Evolutionary conservation across 2,888 invertebrate genomes (phyloP), one percentile per base, ranked within the genome.

Genomic region (Acanthopleura granulata): DNA sequence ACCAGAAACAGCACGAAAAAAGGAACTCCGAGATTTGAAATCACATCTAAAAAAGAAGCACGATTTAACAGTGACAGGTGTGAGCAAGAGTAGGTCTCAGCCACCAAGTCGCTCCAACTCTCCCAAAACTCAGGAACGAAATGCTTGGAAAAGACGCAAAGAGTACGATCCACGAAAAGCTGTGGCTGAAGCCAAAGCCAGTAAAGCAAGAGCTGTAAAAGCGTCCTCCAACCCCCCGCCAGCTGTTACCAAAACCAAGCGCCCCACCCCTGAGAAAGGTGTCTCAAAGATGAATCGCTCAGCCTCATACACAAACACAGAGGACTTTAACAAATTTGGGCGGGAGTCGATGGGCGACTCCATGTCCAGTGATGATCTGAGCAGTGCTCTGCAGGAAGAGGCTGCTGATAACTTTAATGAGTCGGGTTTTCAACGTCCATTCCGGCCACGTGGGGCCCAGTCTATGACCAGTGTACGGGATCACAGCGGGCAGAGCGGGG

Each of bases 91-190:
- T 62, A 75, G 83, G 74, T 84, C 87, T 29, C 85, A 85, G 75
- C 82, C 85, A 14, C 79, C 78, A 18, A 83, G 85, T 75, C 79
- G 85, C 49, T 82, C 87, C 27, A 84, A 83, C 77, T 86, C 88
- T 22, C 87, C 88, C 0, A 85, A 82, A 79, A 82, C 86, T 90
- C 96, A 97, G 90, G 94, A 94, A 14, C 95, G 96, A 87, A 94
- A 96, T 90, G 97, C 97, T 92, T 98, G 98, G 98, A 96, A 97
- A 89, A 93, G 98, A 77, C 92, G 98, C 79, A 97, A 97, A 85
- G 96, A 95, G 83, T 98, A 98, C 91, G 97, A 98, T 92, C 98
- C 98, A 49, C 94, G 96, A 93, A 95, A 95, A 90, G 96, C 97
- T 0, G 97, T 97, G 0, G 96, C 96, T 27, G 96, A 97, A 89